Conservation (phyloP, 2,797 vertebrate genomes). For the Pangasius macronema region DNA sequence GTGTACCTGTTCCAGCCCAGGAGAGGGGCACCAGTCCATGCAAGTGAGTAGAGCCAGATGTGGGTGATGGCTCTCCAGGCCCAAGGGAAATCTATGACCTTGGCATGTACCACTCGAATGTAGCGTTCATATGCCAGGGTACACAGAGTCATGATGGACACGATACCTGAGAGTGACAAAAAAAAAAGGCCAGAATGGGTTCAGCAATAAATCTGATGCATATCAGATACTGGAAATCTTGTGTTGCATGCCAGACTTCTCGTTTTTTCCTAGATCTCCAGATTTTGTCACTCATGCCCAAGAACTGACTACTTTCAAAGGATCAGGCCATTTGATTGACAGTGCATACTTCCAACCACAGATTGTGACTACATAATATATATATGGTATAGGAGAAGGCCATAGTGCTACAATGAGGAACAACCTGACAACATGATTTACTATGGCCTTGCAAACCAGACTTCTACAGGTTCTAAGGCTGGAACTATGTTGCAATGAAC, state of each 20-base stretch:
- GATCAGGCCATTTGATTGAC: not conserved
- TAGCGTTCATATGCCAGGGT: conserved; percentile 91
- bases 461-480: not conserved
- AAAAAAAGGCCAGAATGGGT: conserved; percentile 19
- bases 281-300: not conserved
- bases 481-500: not conserved
- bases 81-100: conserved; percentile 90
- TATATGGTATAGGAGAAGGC: not conserved
- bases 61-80: conserved; percentile 86
- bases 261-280: not conserved
- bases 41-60: conserved; percentile 92
- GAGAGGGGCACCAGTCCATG: conserved; percentile 88
- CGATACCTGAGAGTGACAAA: conserved; percentile 76
- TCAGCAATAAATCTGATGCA: not conserved
- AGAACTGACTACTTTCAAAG: not conserved
- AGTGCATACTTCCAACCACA: not conserved
- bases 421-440: not conserved
- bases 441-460: not conserved
- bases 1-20: conserved; percentile 94
- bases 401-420: not conserved
- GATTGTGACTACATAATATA: not conserved
- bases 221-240: conserved; percentile 12
- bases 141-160: conserved; percentile 89
- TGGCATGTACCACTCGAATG: conserved; percentile 87
- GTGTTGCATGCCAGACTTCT: not conserved